Percentiles rank a stretch among this genome's conserved stretches.
These are phyloP conservation scores for Idaea dimidiata DNA, from an alignment of 2,888 invertebrate species.

Conservation along the genomic window DNA sequence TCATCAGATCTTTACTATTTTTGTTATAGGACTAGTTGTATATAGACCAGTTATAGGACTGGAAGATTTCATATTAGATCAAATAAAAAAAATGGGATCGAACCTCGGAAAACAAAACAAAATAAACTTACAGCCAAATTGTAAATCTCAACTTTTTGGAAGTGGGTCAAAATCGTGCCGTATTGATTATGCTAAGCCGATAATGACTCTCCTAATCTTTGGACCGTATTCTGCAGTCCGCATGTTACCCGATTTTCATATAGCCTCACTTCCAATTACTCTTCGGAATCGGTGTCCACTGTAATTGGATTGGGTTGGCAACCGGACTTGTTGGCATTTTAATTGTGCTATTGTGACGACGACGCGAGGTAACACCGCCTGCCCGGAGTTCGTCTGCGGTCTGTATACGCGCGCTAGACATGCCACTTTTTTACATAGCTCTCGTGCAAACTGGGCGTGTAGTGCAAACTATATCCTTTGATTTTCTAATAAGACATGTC, in stretches of 20 bases:
- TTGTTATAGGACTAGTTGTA: too few species aligned
- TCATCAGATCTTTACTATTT: too few species aligned
- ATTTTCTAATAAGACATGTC: neutral
- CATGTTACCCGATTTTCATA: conserved; percentile 65
- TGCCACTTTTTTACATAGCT: conserved; percentile 60
- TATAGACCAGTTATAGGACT: too few species aligned
- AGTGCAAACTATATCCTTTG: neutral
- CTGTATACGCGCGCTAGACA: conserved; percentile 63
- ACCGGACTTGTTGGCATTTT: conserved; percentile 80
- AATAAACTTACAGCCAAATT: too few species aligned
- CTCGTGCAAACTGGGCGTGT: conserved; percentile 15
- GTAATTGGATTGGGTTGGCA: conserved; percentile 80
- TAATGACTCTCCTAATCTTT: conserved; percentile 37
- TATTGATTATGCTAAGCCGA: conserved; percentile 6
- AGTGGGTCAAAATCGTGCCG: neutral
- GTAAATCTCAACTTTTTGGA: too few species aligned
- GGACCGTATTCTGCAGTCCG: conserved; percentile 49
- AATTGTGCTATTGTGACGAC: conserved; percentile 81
- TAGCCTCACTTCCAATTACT: conserved; percentile 75
- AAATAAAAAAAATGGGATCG: too few species aligned
- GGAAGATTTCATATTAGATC: too few species aligned
- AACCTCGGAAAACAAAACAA: too few species aligned
- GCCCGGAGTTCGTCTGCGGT: conserved; percentile 43
- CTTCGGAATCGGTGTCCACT: conserved; percentile 78
- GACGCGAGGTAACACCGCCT: conserved; percentile 55